A percentile compares a stretch with the other conserved stretches of the same genome.
These are phyloP conservation scores for Tympanuchus pallidicinctus DNA, from an alignment of 2,113 vertebrate genomes.

Conservation along the genomic window DNA sequence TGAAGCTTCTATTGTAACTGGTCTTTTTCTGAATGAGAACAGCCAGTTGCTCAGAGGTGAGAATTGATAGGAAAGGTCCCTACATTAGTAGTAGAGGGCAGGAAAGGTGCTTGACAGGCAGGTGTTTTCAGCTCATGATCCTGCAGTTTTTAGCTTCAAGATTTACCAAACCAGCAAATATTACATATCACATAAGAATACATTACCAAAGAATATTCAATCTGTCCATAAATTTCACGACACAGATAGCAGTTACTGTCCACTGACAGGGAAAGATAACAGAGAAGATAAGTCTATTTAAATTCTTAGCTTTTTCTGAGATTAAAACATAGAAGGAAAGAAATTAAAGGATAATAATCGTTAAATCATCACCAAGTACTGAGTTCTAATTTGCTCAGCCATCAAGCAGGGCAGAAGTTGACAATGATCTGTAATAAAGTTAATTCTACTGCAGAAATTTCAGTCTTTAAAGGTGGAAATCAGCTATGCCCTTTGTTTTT, in stretches of 20 bases:
- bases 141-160: not conserved
- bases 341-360: not conserved
- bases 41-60: not conserved
- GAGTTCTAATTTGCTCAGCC: not conserved
- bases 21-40: not conserved
- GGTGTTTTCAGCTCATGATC: not conserved
- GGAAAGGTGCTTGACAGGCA: not conserved
- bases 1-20: not conserved
- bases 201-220: not conserved
- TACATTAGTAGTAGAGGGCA: not conserved
- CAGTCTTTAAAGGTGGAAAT: not conserved
- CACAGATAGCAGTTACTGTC: not conserved
- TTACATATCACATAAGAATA: not conserved
- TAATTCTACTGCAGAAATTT: not conserved
- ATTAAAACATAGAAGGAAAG: not conserved
- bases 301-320: not conserved
- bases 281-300: not conserved
- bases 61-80: not conserved
- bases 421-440: not conserved
- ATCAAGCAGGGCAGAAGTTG: accelerated
- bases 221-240: not conserved
- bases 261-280: not conserved
- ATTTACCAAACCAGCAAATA: not conserved
- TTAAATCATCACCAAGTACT: not conserved
- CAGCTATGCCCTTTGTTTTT: not conserved